Evolutionary conservation across 2,113 vertebrate genomes (phyloP).

Genomic region (Acanthochromis polyacanthus): DNA sequence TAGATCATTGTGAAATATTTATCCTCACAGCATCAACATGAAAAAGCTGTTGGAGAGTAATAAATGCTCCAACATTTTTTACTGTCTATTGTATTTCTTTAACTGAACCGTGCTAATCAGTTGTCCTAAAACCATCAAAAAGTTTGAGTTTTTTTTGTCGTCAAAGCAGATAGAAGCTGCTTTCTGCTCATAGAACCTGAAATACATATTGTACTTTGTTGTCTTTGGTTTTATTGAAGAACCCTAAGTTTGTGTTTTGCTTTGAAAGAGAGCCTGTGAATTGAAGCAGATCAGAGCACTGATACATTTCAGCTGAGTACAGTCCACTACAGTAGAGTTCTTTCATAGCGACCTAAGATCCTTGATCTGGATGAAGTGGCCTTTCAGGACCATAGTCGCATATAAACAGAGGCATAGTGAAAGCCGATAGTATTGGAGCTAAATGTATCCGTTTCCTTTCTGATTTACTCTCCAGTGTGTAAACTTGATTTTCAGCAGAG

Average conservation of each 20-base stretch:
- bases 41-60: not conserved
- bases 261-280: conserved; percentile 44
- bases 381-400: conserved; percentile 45
- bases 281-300: conserved; percentile 35
- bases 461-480: not conserved
- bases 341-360: conserved; percentile 57
- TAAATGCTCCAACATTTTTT: not conserved
- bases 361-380: conserved; percentile 64
- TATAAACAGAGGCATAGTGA: conserved; percentile 39
- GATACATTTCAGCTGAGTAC: conserved; percentile 52
- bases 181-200: not conserved
- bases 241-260: not conserved
- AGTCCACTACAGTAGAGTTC: conserved; percentile 54
- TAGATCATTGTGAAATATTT: conserved; percentile 3
- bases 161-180: not conserved
- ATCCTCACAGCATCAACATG: not conserved
- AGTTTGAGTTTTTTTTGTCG: no score
- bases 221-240: conserved; percentile 18
- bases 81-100: not conserved
- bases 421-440: conserved; percentile 19
- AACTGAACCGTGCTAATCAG: not conserved
- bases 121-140: not conserved
- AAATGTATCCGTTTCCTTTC: not conserved
- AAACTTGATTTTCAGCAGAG: no score
- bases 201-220: not conserved